Evolutionary conservation across 1,140 invertebrate genomes (phyloP).

Genomic region (Tetragnatha versicolor): DNA sequence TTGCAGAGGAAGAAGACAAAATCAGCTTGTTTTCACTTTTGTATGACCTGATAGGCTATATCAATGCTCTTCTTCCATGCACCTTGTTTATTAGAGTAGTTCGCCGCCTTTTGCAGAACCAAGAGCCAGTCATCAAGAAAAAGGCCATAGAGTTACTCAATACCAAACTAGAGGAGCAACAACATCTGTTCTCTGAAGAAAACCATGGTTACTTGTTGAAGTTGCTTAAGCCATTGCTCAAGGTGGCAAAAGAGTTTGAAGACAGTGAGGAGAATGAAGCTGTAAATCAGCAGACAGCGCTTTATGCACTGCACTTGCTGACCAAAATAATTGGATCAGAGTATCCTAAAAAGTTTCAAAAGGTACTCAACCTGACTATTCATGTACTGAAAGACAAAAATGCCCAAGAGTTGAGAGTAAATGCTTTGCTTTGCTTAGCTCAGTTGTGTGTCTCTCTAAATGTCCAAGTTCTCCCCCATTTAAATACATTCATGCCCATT

Average conservation of each 20-base stretch:
- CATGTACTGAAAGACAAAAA: slow-evolving; percentile 60
- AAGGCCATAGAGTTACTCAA: slow-evolving; percentile 86
- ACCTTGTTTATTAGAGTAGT: slow-evolving; percentile 76
- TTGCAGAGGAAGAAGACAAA: slow-evolving; percentile 67
- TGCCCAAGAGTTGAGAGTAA: slow-evolving; percentile 59
- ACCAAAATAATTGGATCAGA: slow-evolving; percentile 71
- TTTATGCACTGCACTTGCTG: slow-evolving; percentile 82
- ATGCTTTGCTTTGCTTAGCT: slow-evolving; percentile 76
- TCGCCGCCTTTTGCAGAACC: slow-evolving; percentile 74
- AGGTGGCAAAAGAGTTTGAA: slow-evolving; percentile 58
- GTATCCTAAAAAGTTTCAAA: slow-evolving; percentile 57
- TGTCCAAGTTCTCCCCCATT: slow-evolving; percentile 74
- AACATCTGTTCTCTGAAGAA: slow-evolving; percentile 65
- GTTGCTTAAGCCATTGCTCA: slow-evolving; percentile 71
- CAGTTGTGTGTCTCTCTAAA: slow-evolving; percentile 76
- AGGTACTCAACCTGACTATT: slow-evolving; percentile 46
- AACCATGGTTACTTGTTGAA: slow-evolving; percentile 68
- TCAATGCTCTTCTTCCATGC: slow-evolving; percentile 78
- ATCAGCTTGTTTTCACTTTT: slow-evolving; percentile 76
- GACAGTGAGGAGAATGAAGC: slow-evolving; percentile 69
- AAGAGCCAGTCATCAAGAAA: slow-evolving; percentile 73
- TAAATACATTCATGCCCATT: slow-evolving; percentile 81
- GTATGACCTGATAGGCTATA: slow-evolving; percentile 71
- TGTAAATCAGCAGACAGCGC: slow-evolving; percentile 82
- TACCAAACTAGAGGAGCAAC: slow-evolving; percentile 71